phyloP scores from a whole-genome alignment of 2,113 vertebrate genomes.

The Pomatostomus ruficeps region DNA sequence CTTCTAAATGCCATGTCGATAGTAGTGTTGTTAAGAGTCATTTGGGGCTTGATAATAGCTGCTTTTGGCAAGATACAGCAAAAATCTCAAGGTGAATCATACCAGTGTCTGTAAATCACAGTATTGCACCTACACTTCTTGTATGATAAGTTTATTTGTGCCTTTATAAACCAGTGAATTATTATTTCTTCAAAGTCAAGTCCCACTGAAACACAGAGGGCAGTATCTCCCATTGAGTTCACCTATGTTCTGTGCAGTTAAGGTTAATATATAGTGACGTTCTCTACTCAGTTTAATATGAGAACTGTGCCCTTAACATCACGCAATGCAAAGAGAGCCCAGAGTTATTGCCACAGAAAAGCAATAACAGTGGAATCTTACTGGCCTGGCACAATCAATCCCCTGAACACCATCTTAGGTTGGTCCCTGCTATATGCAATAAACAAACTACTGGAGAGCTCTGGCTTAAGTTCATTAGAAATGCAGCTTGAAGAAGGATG shows the following conservation, averaged over 20 bases:
- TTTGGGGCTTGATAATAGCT: slow-evolving; percentile 46
- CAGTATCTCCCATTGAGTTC: slow-evolving; percentile 26
- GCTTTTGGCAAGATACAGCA: slow-evolving; percentile 44
- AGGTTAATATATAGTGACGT: neutral
- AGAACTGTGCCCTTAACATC: neutral
- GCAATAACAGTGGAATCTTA: neutral
- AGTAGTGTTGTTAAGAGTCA: slow-evolving; percentile 21
- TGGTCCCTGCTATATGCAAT: neutral
- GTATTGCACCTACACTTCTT: neutral
- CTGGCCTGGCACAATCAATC: neutral
- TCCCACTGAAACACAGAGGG: slow-evolving; percentile 13
- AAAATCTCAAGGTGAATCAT: slow-evolving; percentile 45
- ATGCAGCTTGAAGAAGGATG: neutral
- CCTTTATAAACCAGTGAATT: slow-evolving; percentile 14
- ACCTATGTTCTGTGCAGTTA: neutral
- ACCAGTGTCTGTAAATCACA: neutral
- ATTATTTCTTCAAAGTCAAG: slow-evolving; percentile 45
- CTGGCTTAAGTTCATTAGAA: neutral
- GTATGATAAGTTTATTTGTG: slow-evolving; percentile 38
- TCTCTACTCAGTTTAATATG: slow-evolving; percentile 10
- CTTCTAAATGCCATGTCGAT: slow-evolving; percentile 60
- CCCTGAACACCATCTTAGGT: neutral
- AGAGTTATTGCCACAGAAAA: neutral
- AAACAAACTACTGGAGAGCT: neutral
- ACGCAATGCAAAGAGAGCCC: neutral